Evolutionary conservation across 1,140 invertebrate genomes (phyloP), one percentile per base, ranked within the genome.

Genomic region (Zaprionus ornatus): DNA sequence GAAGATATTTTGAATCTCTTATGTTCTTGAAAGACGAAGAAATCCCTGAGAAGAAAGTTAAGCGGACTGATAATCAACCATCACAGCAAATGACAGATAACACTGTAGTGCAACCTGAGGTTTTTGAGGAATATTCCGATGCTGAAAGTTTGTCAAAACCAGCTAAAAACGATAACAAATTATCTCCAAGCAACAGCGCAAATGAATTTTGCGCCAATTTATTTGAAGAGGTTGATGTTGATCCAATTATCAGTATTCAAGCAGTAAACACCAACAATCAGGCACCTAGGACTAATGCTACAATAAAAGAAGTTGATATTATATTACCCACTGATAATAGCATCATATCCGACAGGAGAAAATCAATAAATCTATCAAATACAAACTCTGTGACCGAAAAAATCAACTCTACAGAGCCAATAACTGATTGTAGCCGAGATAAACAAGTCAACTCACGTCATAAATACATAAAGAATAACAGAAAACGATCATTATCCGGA

Each of bases 11-110:
- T 45, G 91, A 92, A 69, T 92, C 91, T 37, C 73, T 92, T 4
- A 91, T 92, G 91, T 92, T 92, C 68, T 54, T 92, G 3, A 91
- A 90, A 55, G 91, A 92, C 64, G 91, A 92, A 45, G 91, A 92
- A 57, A 92, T 75, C 15, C 68, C 84, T 3, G 91, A 90, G 35
- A 91, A 91, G 60, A 85, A 80, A 29, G 60, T 59, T 50, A 91
- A 85, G 57, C 74, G 79, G 3, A 75, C 81, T 7, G 74, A 73
- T 19, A 77, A 55, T 69, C 42, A 57, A 25, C 52, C 45, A 15
- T 50, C 60, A 45, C 81, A 90, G 68, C 62, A 69, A 45, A 78
- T 59, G 27, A 45, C 64, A 48, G 81, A 91, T 32, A 79, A 70
- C 37, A 63, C 75, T 1, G 69, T 64, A 1, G 59, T 64, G 29